A percentile compares a stretch with the other conserved stretches of the same genome.
These are phyloP conservation scores for Orius insidiosus DNA, from an alignment of 1,140 invertebrate species.

Conservation along the genomic window DNA sequence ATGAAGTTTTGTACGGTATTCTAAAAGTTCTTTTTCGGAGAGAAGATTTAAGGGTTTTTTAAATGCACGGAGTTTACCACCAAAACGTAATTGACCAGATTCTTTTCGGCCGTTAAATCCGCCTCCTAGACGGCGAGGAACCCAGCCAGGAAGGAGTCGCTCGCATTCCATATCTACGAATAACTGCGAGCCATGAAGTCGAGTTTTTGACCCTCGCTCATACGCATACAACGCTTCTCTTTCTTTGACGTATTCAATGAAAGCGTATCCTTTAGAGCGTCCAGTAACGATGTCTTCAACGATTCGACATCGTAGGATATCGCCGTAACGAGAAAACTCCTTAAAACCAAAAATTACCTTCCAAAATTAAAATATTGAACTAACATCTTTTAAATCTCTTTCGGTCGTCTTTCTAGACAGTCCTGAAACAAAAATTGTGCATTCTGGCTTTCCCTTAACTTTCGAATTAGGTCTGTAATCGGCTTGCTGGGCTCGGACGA, in stretches of 20 bases:
- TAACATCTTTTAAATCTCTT: conserved; percentile 26
- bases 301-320: conserved; percentile 45
- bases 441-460: conserved; percentile 46
- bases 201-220: conserved; percentile 36
- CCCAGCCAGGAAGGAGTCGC: conserved; percentile 42
- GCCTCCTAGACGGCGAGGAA: conserved; percentile 36
- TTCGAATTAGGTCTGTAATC: conserved; percentile 48
- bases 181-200: conserved; percentile 43
- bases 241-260: conserved; percentile 58
- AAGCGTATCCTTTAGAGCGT: conserved; percentile 64
- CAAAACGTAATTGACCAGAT: conserved; percentile 76
- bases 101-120: conserved; percentile 76
- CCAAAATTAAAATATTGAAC: no score
- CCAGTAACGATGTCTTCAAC: conserved; percentile 70
- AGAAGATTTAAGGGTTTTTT: conserved; percentile 32
- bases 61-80: conserved; percentile 57
- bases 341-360: conserved; percentile 22
- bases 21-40: conserved; percentile 3
- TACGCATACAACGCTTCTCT: conserved; percentile 41
- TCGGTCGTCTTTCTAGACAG: conserved; percentile 52
- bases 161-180: conserved; percentile 38
- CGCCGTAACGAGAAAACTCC: conserved; percentile 48
- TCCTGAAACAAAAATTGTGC: conserved; percentile 63
- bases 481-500: conserved; percentile 50
- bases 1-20: not conserved